Conservation (phyloP, 2,888 invertebrate species). For the Thecocarcelia acutangulata region DNA sequence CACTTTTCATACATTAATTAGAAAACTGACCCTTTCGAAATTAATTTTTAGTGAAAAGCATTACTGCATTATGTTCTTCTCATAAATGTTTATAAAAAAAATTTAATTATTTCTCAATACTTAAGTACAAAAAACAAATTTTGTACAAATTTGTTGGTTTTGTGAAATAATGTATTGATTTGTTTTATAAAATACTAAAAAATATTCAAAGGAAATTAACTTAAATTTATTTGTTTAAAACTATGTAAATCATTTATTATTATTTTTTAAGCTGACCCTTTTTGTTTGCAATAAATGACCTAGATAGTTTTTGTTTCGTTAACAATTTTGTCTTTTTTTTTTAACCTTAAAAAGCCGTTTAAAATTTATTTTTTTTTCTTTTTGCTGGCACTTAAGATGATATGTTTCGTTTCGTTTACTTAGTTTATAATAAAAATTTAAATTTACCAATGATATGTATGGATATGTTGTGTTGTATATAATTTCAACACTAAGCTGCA, state of each 20-base stretch:
- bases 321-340: constrained; percentile 16
- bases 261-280: constrained; percentile 54
- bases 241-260: constrained; percentile 62
- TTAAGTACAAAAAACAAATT: constrained; percentile 59
- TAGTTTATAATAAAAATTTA: constrained; percentile 16
- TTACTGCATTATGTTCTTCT: constrained; percentile 50
- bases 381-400: constrained; percentile 67
- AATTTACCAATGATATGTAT: constrained; percentile 52
- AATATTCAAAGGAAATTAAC: not conserved
- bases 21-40: constrained; percentile 59
- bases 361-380: no score
- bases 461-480: constrained; percentile 30
- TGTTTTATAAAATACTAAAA: not conserved
- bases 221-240: constrained; percentile 32
- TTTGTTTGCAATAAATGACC: constrained; percentile 54
- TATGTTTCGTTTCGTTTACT: constrained; percentile 63
- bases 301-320: constrained; percentile 53
- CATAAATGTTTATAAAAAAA: constrained; percentile 7
- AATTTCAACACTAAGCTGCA: constrained; percentile 47
- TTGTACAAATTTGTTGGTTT: constrained; percentile 40
- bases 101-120: constrained; percentile 40
- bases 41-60: constrained; percentile 16
- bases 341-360: constrained; percentile 58
- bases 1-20: constrained; percentile 18
- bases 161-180: constrained; percentile 60